Evolutionary conservation across 2,797 vertebrate species (phyloP).

Genomic region (Borostomias antarcticus): DNA sequence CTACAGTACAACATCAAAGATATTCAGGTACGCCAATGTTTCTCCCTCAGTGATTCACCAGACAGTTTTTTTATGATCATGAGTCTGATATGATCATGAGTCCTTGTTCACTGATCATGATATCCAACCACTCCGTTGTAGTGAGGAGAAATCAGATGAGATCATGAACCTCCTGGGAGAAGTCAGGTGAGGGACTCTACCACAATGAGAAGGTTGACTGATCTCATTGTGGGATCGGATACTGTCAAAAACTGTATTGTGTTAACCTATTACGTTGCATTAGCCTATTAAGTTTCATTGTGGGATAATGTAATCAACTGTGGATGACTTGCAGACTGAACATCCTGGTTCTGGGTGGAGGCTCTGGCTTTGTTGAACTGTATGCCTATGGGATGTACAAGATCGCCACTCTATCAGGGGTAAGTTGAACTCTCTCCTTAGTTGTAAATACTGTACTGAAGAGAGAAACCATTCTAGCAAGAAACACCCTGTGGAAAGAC

Average conservation of each 20-base stretch:
- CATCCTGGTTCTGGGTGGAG: slow-evolving; percentile 91
- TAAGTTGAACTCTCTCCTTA: slow-evolving; percentile 51
- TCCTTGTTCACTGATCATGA: not conserved
- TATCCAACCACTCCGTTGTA: slow-evolving; percentile 60
- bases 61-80: slow-evolving; percentile 11
- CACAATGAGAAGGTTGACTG: not conserved
- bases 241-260: too few species aligned
- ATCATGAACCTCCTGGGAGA: slow-evolving; percentile 97
- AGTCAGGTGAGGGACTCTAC: slow-evolving; percentile 80
- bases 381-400: slow-evolving; percentile 99
- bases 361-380: slow-evolving; percentile 89
- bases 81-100: not conserved
- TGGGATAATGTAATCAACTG: not conserved
- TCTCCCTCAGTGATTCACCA: not conserved
- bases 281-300: not conserved
- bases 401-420: slow-evolving; percentile 88
- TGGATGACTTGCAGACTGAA: slow-evolving; percentile 82
- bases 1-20: slow-evolving; percentile 95
- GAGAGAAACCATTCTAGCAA: too few species aligned
- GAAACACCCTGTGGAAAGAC: too few species aligned
- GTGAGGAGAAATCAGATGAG: slow-evolving; percentile 99
- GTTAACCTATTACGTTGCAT: too few species aligned
- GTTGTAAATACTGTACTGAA: too few species aligned
- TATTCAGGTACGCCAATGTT: slow-evolving; percentile 86
- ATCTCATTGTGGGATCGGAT: not conserved